A percentile compares a stretch with the other conserved stretches of the same genome.
phyloP scores from a whole-genome alignment of 2,113 vertebrate genomes.

The Chionodraco myersi region DNA sequence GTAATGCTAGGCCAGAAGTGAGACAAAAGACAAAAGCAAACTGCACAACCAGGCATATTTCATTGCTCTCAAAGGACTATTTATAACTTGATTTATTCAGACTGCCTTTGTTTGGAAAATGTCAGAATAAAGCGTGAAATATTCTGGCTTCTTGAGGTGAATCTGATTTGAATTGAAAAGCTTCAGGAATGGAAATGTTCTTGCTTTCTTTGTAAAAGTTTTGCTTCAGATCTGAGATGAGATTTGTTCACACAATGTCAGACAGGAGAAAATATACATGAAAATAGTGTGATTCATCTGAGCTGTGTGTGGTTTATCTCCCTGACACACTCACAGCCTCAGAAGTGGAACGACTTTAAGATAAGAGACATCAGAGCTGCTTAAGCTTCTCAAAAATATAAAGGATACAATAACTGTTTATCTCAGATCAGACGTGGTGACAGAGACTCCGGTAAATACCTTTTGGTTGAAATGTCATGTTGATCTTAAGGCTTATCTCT shows the following conservation, averaged over 20 bases:
- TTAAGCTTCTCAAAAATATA: conserved; percentile 19
- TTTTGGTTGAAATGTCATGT: conserved; percentile 29
- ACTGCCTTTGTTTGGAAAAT: neutral
- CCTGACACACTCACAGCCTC: conserved; percentile 3
- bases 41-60: neutral
- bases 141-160: neutral
- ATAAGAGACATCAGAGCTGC: conserved; percentile 29
- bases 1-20: too few species aligned
- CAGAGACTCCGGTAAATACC: conserved; percentile 12
- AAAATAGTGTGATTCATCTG: neutral
- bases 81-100: neutral
- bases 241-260: conserved; percentile 15
- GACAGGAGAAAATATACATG: neutral
- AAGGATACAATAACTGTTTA: conserved; percentile 32
- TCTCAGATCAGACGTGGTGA: conserved; percentile 18
- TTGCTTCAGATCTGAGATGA: conserved; percentile 16
- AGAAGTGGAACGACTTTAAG: conserved; percentile 24
- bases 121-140: conserved; percentile 14
- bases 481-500: conserved; percentile 26
- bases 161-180: conserved; percentile 20
- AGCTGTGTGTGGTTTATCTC: conserved; percentile 44
- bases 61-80: neutral
- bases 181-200: conserved; percentile 26
- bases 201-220: conserved; percentile 3
- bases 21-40: neutral